Conservation (phyloP, 2,888 invertebrate species). For the Melipona bicolor region DNA sequence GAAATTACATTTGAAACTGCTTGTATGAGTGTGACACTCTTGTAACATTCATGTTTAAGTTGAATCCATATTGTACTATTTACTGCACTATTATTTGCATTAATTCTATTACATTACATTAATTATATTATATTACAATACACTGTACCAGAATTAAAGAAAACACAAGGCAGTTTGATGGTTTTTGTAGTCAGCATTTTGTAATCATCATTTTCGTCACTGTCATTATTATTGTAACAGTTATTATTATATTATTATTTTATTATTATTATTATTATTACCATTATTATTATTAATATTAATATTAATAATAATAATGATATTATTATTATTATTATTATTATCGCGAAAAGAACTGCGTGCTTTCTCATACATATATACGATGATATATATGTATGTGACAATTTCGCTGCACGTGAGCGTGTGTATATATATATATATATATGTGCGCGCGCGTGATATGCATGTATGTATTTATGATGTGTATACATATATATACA, state of each 20-base stretch:
- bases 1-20: slow-evolving; percentile 66
- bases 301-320: slow-evolving; percentile 53
- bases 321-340: slow-evolving; percentile 57
- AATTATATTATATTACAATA: slow-evolving; percentile 72
- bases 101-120: slow-evolving; percentile 74
- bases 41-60: slow-evolving; percentile 76
- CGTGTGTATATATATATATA: slow-evolving; percentile 70
- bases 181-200: slow-evolving; percentile 76
- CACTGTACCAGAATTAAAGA: slow-evolving; percentile 58
- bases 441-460: slow-evolving; percentile 70
- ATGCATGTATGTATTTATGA: slow-evolving; percentile 72
- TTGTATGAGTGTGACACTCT: slow-evolving; percentile 72
- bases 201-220: slow-evolving; percentile 70
- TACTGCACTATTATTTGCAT: slow-evolving; percentile 76
- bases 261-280: slow-evolving; percentile 55
- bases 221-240: slow-evolving; percentile 62
- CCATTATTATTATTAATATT: slow-evolving; percentile 43
- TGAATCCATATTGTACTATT: slow-evolving; percentile 75
- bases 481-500: slow-evolving; percentile 61
- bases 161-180: slow-evolving; percentile 71
- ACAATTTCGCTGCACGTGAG: slow-evolving; percentile 65
- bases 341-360: slow-evolving; percentile 57
- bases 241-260: slow-evolving; percentile 60
- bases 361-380: slow-evolving; percentile 67
- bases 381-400: slow-evolving; percentile 65